Evolutionary conservation across 1,140 invertebrate species (phyloP).

Genomic region (Asbolus verrucosus): DNA sequence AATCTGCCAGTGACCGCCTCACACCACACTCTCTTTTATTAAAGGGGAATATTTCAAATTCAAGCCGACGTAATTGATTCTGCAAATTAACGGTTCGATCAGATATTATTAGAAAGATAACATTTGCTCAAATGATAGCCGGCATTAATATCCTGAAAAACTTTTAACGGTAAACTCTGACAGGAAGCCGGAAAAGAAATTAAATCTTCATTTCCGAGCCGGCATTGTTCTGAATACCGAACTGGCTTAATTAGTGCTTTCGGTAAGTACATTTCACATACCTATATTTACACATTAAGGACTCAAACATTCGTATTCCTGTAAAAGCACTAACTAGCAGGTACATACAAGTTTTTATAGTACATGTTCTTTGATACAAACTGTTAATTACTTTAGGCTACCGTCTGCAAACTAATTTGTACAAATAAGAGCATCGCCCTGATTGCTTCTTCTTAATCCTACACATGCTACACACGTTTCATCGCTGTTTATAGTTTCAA

Average conservation of each 20-base stretch:
- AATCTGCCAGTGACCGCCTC: neutral
- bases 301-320: neutral
- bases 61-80: constrained; percentile 1
- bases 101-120: no score
- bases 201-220: no score
- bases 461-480: constrained; percentile 34
- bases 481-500: constrained; percentile 37
- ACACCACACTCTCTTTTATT: constrained; percentile 10
- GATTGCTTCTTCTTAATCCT: constrained; percentile 23
- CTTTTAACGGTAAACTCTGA: no score
- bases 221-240: no score
- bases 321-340: neutral
- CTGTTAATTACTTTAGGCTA: constrained; percentile 32
- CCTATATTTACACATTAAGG: neutral
- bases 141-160: no score
- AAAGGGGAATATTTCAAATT: constrained; percentile 14
- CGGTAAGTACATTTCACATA: no score
- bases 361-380: constrained; percentile 20
- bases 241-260: no score
- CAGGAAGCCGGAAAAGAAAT: no score
- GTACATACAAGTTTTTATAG: neutral
- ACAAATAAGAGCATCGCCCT: constrained; percentile 29
- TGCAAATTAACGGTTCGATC: neutral
- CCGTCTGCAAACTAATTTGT: constrained; percentile 29
- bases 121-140: no score